Percentiles rank a stretch among this genome's conserved stretches.
Evolutionary conservation across 1,140 invertebrate genomes (phyloP).

Genomic region (Ylistrum balloti): DNA sequence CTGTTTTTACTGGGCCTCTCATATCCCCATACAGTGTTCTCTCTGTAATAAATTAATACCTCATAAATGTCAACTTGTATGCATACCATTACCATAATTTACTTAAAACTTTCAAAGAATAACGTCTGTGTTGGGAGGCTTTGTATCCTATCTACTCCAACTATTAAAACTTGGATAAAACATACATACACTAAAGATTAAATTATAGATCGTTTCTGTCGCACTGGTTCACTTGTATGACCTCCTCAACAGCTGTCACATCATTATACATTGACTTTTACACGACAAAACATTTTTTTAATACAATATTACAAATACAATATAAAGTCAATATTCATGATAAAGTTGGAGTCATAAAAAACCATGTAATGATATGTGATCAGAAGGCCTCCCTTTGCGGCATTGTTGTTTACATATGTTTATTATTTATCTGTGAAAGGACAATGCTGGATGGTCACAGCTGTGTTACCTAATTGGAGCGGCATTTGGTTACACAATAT

Average conservation of each 20-base stretch:
- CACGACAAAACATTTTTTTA: neutral
- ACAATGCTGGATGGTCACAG: neutral
- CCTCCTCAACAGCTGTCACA: neutral
- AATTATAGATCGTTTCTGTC: neutral
- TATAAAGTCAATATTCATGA: neutral
- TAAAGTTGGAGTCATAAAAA: neutral
- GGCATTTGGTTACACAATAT: neutral
- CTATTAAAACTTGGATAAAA: neutral
- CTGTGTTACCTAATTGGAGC: neutral
- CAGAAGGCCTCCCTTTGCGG: neutral
- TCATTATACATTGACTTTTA: neutral
- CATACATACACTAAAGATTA: neutral
- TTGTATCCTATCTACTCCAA: neutral
- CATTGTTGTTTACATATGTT: neutral
- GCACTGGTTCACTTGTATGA: neutral
- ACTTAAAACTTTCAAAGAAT: neutral
- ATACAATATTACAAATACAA: neutral
- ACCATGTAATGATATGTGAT: neutral
- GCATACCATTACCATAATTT: constrained; percentile 16
- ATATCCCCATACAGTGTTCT: neutral
- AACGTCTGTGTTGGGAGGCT: neutral
- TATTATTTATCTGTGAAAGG: neutral
- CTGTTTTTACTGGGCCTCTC: neutral
- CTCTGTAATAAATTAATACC: constrained; percentile 28
- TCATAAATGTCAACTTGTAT: constrained; percentile 12